These are phyloP conservation scores for Dinoponera quadriceps DNA, from an alignment of 1,140 invertebrate genomes.

Conservation along the genomic window DNA sequence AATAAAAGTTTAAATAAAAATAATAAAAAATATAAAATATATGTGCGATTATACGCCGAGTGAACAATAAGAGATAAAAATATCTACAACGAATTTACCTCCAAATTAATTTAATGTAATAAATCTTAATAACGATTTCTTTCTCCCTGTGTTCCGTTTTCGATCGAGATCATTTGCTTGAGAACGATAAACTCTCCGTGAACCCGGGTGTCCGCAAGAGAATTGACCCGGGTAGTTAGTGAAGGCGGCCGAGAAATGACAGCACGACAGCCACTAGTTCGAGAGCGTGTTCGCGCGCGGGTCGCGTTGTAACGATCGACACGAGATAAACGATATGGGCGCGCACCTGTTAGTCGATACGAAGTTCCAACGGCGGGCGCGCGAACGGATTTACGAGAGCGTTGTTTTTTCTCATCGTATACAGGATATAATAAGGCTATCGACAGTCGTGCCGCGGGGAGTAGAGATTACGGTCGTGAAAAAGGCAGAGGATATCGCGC, in stretches of 20 bases:
- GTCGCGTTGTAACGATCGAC: slow-evolving; percentile 54
- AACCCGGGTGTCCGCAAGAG: not conserved
- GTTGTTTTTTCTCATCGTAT: slow-evolving; percentile 31
- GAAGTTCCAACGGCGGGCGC: slow-evolving; percentile 9
- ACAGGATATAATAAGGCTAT: slow-evolving; percentile 18
- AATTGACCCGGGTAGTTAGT: not conserved
- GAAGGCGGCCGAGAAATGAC: slow-evolving; percentile 41
- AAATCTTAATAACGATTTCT: no score
- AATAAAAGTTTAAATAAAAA: no score
- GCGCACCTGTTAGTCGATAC: slow-evolving; percentile 67
- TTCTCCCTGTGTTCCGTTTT: not conserved
- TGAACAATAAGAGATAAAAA: no score
- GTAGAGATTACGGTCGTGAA: slow-evolving; percentile 11
- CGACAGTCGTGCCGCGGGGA: not conserved
- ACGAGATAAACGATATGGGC: slow-evolving; percentile 65
- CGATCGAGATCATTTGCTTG: not conserved
- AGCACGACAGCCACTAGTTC: slow-evolving; percentile 58
- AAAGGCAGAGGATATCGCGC: not conserved
- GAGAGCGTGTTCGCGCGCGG: slow-evolving; percentile 47
- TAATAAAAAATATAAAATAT: no score
- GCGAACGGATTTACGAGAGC: slow-evolving; percentile 66
- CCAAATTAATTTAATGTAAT: no score
- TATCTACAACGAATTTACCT: slow-evolving; percentile 18
- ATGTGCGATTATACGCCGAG: no score
- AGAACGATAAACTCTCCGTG: not conserved